Percentiles rank a stretch among this genome's conserved stretches.
phyloP scores from a whole-genome alignment of 2,113 vertebrate genomes.

The Elephantulus edwardii region DNA sequence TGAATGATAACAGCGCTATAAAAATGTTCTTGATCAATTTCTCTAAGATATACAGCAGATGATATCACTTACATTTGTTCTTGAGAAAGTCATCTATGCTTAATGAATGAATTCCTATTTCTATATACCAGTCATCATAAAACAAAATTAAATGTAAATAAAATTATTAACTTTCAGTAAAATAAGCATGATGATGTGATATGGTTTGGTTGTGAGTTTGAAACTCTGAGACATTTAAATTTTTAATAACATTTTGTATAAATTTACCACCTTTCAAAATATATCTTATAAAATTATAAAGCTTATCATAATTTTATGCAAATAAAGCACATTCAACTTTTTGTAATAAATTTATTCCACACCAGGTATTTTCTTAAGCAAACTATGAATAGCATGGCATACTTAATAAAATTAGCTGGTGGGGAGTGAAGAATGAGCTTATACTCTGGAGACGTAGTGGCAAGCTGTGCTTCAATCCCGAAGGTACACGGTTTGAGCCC shows the following conservation, averaged over 20 bases:
- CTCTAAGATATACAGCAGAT: not conserved
- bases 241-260: not conserved
- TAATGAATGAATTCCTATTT: not conserved
- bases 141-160: conserved; percentile 31
- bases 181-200: not conserved
- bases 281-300: not conserved
- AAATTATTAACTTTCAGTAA: conserved; percentile 8
- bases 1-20: not conserved
- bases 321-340: not conserved
- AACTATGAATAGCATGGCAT: too few relatives aligned
- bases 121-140: not conserved
- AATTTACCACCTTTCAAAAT: not conserved
- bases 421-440: too few relatives aligned
- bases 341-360: not conserved
- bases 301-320: not conserved
- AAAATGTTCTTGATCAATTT: not conserved
- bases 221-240: not conserved
- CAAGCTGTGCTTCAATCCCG: too few relatives aligned
- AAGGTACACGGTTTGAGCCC: too few relatives aligned
- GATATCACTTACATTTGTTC: not conserved
- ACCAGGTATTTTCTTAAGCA: not conserved
- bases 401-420: too few relatives aligned
- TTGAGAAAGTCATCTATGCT: not conserved
- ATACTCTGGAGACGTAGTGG: too few relatives aligned
- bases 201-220: not conserved